Conservation (phyloP, 2,797 vertebrate genomes). For the Chromis chromis region DNA sequence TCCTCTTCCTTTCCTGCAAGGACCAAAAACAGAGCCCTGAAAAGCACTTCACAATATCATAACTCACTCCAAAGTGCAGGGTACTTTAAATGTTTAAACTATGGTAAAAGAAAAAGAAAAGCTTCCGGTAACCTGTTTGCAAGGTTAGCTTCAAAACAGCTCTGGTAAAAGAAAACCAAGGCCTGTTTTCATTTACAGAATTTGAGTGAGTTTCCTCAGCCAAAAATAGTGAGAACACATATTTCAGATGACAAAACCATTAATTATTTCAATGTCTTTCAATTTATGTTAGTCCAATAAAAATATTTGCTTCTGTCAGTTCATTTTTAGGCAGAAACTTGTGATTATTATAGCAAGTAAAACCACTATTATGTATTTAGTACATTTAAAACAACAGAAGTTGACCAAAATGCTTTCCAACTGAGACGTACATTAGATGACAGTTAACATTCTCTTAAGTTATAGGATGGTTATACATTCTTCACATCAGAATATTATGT, state of each 20-base stretch:
- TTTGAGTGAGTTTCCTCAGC: background rate
- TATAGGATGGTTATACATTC: background rate
- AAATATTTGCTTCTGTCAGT: too few relatives aligned
- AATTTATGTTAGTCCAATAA: too few relatives aligned
- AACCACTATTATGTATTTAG: too few relatives aligned
- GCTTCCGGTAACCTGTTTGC: background rate
- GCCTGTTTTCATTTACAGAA: background rate
- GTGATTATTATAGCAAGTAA: too few relatives aligned
- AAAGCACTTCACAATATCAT: conserved; percentile 5
- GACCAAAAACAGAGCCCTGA: conserved; percentile 55
- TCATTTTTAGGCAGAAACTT: too few relatives aligned
- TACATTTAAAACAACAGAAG: too few relatives aligned
- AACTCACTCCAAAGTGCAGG: background rate
- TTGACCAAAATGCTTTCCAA: too few relatives aligned
- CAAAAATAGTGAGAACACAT: background rate
- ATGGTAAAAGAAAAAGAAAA: too few relatives aligned
- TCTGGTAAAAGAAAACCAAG: background rate
- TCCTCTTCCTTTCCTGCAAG: conserved; percentile 85
- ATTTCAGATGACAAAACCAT: background rate
- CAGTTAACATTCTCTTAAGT: background rate
- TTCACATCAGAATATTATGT: background rate
- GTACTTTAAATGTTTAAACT: conserved; percentile 1
- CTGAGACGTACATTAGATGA: too few relatives aligned
- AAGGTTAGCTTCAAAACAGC: background rate
- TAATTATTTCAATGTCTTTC: too few relatives aligned